Evolutionary conservation across 2,113 vertebrate species (phyloP).

Genomic region (Upupa epops): DNA sequence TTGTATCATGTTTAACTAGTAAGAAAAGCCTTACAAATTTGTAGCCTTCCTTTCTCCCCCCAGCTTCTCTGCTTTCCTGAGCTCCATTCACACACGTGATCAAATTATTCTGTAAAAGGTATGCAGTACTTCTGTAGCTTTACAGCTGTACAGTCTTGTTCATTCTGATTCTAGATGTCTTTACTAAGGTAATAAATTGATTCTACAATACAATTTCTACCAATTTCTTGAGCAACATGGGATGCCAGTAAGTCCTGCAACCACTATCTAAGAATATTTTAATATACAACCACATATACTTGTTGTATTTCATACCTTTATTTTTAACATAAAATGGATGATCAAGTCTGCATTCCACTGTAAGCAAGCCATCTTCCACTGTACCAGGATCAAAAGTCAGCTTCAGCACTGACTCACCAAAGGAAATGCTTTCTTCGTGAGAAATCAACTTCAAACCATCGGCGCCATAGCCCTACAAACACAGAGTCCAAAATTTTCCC

Average conservation of each 20-base stretch:
- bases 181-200: background rate
- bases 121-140: background rate
- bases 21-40: background rate
- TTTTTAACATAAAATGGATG: constrained; percentile 98
- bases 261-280: constrained; percentile 14
- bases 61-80: background rate
- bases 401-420: constrained; percentile 92
- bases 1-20: background rate
- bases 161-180: background rate
- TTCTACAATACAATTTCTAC: background rate
- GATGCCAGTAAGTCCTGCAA: background rate
- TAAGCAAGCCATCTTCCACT: constrained; percentile 86
- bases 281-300: background rate
- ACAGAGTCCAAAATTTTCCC: background rate
- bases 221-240: background rate
- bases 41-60: background rate
- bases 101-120: background rate
- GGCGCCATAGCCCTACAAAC: constrained; percentile 86
- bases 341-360: constrained; percentile 93
- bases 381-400: constrained; percentile 97
- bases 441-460: constrained; percentile 92
- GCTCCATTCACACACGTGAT: background rate
- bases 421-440: constrained; percentile 93
- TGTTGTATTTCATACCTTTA: constrained; percentile 84
- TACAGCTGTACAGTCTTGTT: background rate